Base-by-base conservation (phyloP, 2,888 invertebrate species). In the Dicyrtoma fusca region DNA sequence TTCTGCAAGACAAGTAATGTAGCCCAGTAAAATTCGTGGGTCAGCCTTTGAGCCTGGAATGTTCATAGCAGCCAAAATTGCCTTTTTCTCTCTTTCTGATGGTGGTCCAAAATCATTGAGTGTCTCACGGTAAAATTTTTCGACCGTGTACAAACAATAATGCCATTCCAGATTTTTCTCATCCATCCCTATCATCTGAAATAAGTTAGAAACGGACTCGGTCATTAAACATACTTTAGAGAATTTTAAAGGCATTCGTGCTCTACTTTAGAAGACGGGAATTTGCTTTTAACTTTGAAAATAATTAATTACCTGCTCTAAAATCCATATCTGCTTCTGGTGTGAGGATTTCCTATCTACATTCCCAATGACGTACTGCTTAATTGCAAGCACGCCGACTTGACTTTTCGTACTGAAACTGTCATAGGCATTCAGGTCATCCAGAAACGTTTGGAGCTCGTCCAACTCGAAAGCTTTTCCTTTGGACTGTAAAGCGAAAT, bases 361-460 rank as follows among this genome's bases (percentile, higher is more conserved):
- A 59, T 59, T 59, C 17, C 59, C 59, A 34, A 59, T 59, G n/a
- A 59, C 25, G n/a, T 26, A 23, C 26, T 59, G 59, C 26, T 59
- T 59, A 23, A 59, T 10, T n/a, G 25, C 26, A 8, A 59, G 25
- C 5, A 59, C 26, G 14, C 59, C 59, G 5, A 59, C 59, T 34
- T 59, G 25, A 26, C n/a, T 34, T 59, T 59, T 59, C 26, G 5
- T 26, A 5, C 34, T 34, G 26, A 59, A 17, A 59, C 2, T 17
- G 17, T 23, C 34, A 59, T 13, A 26, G 14, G 59, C 3, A 5
- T 59, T 26, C 2, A 59, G 13, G 2, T 59, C n/a, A n/a, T n/a
- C 14, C 26, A 59, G 25, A 59, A n/a, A 25, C 26, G 6, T 13
- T 17, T 34, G 34, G 17, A 11, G 26, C 13, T 59, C 8, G 3